phyloP scores from a whole-genome alignment of 2,113 vertebrate species.

The Myodes glareolus region DNA sequence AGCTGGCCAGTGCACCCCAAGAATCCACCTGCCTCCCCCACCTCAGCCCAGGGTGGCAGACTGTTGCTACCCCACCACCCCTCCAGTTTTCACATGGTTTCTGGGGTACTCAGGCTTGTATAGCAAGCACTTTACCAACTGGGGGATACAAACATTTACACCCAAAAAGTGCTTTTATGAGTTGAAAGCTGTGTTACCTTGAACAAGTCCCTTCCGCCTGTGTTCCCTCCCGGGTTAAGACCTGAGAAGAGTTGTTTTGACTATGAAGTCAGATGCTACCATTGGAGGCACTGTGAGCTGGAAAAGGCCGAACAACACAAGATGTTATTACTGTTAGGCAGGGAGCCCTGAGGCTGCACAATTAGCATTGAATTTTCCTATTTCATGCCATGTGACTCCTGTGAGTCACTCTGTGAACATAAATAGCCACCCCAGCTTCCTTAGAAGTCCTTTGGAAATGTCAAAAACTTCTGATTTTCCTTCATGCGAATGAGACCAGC shows the following conservation, averaged over 20 bases:
- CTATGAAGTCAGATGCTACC: not conserved
- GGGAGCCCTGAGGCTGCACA: slow-evolving; percentile 25
- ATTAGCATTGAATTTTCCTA: slow-evolving; percentile 58
- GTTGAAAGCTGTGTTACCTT: not conserved
- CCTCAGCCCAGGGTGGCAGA: no score
- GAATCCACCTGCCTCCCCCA: not conserved
- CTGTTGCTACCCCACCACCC: not conserved
- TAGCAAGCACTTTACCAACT: not conserved
- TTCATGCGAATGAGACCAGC: not conserved
- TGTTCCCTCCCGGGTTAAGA: not conserved
- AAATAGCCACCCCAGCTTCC: slow-evolving; percentile 69
- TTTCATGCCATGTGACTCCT: slow-evolving; percentile 54
- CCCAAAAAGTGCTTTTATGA: not conserved
- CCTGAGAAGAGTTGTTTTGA: not conserved
- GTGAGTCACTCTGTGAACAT: slow-evolving; percentile 66
- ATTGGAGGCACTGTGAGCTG: not conserved
- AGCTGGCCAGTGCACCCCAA: not conserved
- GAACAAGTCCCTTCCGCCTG: not conserved
- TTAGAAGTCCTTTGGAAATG: slow-evolving; percentile 65
- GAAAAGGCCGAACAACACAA: not conserved
- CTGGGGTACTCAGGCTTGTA: not conserved
- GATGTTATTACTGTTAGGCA: not conserved
- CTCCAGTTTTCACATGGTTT: not conserved
- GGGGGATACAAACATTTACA: not conserved
- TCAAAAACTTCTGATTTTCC: slow-evolving; percentile 57